Percentiles rank a stretch among this genome's conserved stretches.
Evolutionary conservation across 2,888 invertebrate species (phyloP).

Genomic region (Harpagoxenus sublaevis): DNA sequence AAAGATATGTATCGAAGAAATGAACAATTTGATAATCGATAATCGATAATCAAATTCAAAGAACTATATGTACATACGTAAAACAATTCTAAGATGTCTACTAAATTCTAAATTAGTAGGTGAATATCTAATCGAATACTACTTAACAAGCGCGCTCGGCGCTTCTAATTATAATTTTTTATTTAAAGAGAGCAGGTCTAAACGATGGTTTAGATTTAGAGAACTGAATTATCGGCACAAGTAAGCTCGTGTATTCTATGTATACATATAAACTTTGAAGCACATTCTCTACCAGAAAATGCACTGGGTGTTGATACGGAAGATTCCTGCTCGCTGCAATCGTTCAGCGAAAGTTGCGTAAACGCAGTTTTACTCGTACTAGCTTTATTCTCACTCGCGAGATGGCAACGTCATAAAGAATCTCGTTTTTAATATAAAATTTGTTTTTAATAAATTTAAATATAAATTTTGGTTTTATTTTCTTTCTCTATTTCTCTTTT

Average conservation of each 20-base stretch:
- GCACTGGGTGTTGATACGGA: slow-evolving; percentile 71
- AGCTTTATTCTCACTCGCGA: slow-evolving; percentile 39
- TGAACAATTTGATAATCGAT: background rate
- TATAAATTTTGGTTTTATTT: slow-evolving; percentile 59
- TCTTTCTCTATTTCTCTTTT: background rate
- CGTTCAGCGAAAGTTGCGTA: slow-evolving; percentile 4
- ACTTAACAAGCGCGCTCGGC: background rate
- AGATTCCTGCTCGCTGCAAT: slow-evolving; percentile 57
- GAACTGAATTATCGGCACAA: slow-evolving; percentile 36
- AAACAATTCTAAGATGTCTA: background rate
- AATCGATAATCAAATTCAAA: background rate
- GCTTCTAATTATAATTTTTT: background rate
- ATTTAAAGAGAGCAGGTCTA: background rate
- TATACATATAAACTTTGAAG: slow-evolving; percentile 3
- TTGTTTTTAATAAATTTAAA: slow-evolving; percentile 62
- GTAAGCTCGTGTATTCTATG: slow-evolving; percentile 7
- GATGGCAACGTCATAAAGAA: slow-evolving; percentile 61
- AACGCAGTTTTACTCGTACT: background rate
- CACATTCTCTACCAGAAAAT: slow-evolving; percentile 54
- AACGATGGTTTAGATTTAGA: background rate
- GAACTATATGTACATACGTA: background rate
- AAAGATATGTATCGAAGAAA: background rate
- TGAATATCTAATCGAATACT: background rate
- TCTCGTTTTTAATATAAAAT: slow-evolving; percentile 55
- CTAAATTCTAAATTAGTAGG: background rate